A percentile compares a stretch with the other conserved stretches of the same genome.
These are phyloP conservation scores for Dicerorhinus sumatrensis DNA, from an alignment of 2,113 vertebrate genomes.

Conservation along the genomic window DNA sequence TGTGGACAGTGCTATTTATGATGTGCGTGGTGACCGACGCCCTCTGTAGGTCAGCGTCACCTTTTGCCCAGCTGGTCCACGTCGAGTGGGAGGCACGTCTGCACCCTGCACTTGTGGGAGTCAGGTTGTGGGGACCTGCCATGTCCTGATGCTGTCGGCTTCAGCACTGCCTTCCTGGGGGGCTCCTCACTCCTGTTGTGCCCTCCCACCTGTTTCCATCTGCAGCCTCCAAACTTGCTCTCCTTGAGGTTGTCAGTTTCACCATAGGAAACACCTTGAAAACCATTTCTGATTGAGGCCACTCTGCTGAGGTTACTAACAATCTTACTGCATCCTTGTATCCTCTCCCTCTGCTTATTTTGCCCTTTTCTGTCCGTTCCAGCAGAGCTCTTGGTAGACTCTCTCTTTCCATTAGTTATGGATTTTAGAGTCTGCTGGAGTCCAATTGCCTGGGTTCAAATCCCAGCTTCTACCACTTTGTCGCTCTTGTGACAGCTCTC, in stretches of 20 bases:
- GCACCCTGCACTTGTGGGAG: background rate
- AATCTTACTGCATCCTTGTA: background rate
- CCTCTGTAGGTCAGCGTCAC: background rate
- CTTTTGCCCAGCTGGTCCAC: background rate
- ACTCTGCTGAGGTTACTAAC: background rate
- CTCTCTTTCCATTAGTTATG: background rate
- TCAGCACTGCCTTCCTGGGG: background rate
- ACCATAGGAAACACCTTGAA: background rate
- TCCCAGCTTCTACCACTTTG: background rate
- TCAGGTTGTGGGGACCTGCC: no score
- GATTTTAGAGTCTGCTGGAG: background rate
- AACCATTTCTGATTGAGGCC: background rate
- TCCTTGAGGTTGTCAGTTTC: background rate
- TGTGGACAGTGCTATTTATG: background rate
- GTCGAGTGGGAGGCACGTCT: background rate
- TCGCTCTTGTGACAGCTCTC: background rate
- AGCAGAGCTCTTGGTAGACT: background rate
- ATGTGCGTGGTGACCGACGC: background rate
- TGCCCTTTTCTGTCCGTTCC: background rate
- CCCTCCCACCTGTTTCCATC: background rate
- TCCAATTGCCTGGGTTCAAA: background rate
- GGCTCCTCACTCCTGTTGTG: background rate
- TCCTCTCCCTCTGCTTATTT: background rate
- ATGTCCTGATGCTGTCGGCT: background rate
- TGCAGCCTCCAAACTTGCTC: background rate